Evolutionary conservation across 2,113 vertebrate genomes (phyloP), one percentile per base, ranked within the genome.

Genomic region (Zapus hudsonius): DNA sequence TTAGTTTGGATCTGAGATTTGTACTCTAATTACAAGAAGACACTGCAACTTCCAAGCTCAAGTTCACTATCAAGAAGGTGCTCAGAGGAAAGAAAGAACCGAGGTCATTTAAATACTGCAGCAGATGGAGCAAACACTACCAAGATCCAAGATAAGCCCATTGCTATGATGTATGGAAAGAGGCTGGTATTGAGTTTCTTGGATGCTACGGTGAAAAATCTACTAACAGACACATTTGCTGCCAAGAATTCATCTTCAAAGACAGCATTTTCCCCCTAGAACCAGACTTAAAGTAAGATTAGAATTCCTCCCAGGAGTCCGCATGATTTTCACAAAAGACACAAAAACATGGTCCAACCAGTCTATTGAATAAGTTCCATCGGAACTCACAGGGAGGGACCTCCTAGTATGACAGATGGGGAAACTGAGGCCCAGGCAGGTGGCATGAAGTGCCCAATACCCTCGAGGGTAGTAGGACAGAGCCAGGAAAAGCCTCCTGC

Each of bases 211-310:
- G 36, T 5, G 20, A 52, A 92, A 86, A 59, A 27, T 20, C 25
- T 10, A 13, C 11, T 27, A 52, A 89, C 6, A 69, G 10, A 52
- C 40, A 25, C 47, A 33, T 61, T 80, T 85, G 63, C 59, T 44
- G 36, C 38, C 27, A 59, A 79, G 38, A 64, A 59, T 27, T 81
- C 33, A 4, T 38, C 47, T 59, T 89, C 57, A 75, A 75, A 70
- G 33, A 75, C 40, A 79, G 63, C 22, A 11, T 44, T 88, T 74
- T 88, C n/a, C n/a, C n/a, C n/a, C n/a, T 44, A 84, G 80, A 91
- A 69, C 5, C 89, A 44, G 31, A 40, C 22, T 44, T 40, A 5
- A 40, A 42, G 16, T 25, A 33, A n/a, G 31, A 64, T 3, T 40
- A 69, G 40, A 74, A 73, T 55, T 52, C 36, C 9, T 44, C 40